These are phyloP conservation scores for Acrocyrtus sp. DNA, from an alignment of 2,888 invertebrate species.

Conservation along the genomic window DNA sequence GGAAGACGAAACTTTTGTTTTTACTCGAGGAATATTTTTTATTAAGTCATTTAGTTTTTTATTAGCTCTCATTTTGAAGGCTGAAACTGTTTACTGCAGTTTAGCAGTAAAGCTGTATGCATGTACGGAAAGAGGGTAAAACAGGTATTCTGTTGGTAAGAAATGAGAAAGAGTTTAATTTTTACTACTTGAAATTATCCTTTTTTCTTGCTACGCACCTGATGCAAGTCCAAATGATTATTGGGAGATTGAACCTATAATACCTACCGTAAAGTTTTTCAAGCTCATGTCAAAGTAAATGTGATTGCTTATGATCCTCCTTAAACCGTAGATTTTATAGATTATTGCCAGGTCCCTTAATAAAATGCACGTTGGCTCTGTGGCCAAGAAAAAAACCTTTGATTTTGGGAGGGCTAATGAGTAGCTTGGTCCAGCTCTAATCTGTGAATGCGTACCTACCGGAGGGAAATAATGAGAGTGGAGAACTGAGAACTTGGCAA, in stretches of 20 bases:
- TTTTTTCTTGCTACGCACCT: neutral
- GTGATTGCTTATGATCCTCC: too few species aligned
- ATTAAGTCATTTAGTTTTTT: slow-evolving; percentile 44
- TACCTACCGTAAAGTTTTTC: neutral
- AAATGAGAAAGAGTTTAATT: too few species aligned
- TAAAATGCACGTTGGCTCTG: too few species aligned
- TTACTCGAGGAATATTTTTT: slow-evolving; percentile 1
- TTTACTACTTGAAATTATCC: slow-evolving; percentile 2
- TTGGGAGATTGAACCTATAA: neutral
- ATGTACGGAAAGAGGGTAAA: slow-evolving; percentile 7
- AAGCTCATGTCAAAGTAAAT: too few species aligned
- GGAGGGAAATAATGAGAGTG: too few species aligned
- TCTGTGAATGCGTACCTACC: too few species aligned
- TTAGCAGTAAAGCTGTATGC: slow-evolving; percentile 9
- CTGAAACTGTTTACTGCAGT: slow-evolving; percentile 5
- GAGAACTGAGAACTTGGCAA: too few species aligned
- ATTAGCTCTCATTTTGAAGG: slow-evolving; percentile 7
- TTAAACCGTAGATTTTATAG: too few species aligned
- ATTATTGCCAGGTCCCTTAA: too few species aligned
- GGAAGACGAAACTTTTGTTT: neutral
- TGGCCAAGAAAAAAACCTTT: too few species aligned
- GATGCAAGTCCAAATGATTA: neutral
- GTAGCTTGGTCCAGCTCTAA: too few species aligned
- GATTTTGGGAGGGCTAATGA: too few species aligned
- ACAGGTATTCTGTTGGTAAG: slow-evolving; percentile 15